Base-by-base conservation (phyloP, 1,140 invertebrate genomes). In the Leptoteleia sp. region DNA sequence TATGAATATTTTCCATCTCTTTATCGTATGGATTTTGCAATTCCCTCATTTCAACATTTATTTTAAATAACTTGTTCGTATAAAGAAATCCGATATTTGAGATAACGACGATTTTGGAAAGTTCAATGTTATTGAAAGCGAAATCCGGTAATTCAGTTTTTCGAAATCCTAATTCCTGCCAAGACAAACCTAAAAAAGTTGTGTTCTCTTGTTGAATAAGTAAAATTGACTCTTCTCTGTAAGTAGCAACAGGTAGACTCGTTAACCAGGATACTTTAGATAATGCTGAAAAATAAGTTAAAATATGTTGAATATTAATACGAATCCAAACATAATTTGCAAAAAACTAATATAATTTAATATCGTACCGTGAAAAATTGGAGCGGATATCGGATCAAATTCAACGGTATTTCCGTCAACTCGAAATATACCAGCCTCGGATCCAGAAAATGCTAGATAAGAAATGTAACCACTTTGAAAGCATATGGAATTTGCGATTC, bases 181-280 rank as follows among this genome's bases (percentile, higher is more conserved):
- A 87, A n/a, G 70, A 50, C 2, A 86, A 54, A 8, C 70, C 68
- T 0, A 82, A 16, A 4, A 83, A 42, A 0, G 79, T 82, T 0
- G 16, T 72, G 47, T 88, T 85, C 52, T 73, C 64, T 7, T 80
- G 35, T 52, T 88, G 81, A 1, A 85, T 4, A 1, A 88, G n/a
- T 25, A 87, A 31, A 9, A 88, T 29, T 4, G 84, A 80, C n/a
- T 88, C 87, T 3, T 86, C 76, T 43, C 84, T 83, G 13, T 87
- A 87, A 2, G 84, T 87, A 13, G 80, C 45, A 4, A 87, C 4
- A 6, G 78, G 82, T 12, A 87, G 12, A 33, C 55, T 65, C 25
- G 47, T 33, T 6, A 87, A 54, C 79, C 80, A 83, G 4, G 42
- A n/a, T 17, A 85, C 67, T n/a, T 84, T 79, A 13, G 64, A 37